A percentile compares a stretch with the other conserved stretches of the same genome.
These are phyloP conservation scores for Rhyacophila evoluta DNA, from an alignment of 2,888 invertebrate species.

Conservation along the genomic window DNA sequence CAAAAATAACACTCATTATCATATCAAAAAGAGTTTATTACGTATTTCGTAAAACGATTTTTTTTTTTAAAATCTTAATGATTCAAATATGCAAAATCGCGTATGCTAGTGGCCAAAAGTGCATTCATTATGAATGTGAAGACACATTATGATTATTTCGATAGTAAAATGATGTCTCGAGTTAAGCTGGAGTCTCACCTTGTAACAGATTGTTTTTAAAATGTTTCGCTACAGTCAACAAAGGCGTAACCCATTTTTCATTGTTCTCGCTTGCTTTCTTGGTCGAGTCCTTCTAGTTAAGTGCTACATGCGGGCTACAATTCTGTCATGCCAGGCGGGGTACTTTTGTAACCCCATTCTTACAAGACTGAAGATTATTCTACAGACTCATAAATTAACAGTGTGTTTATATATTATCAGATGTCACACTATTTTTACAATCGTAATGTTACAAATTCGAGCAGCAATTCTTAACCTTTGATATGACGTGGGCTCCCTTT, in stretches of 20 bases:
- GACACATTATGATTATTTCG: not conserved
- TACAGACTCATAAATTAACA: too few relatives aligned
- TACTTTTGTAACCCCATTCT: not conserved
- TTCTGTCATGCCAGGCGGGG: not conserved
- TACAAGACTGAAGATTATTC: too few relatives aligned
- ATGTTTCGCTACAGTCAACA: conserved; percentile 8
- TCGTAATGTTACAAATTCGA: too few relatives aligned
- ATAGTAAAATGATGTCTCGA: not conserved
- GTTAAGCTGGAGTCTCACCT: not conserved
- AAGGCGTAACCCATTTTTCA: conserved; percentile 14
- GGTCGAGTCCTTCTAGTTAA: not conserved
- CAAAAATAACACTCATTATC: too few relatives aligned
- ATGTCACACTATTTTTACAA: too few relatives aligned
- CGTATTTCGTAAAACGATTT: too few relatives aligned
- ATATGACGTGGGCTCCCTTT: too few relatives aligned
- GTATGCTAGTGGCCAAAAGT: not conserved
- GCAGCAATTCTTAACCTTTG: too few relatives aligned
- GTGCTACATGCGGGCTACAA: not conserved
- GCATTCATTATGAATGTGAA: not conserved
- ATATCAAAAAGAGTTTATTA: too few relatives aligned
- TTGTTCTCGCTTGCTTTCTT: conserved; percentile 13
- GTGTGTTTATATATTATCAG: too few relatives aligned
- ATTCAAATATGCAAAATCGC: too few relatives aligned
- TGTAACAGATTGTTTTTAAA: not conserved
- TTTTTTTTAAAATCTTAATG: too few relatives aligned